Evolutionary conservation across 1,140 invertebrate species (phyloP).

Genomic region (Drosophila bipectinata): DNA sequence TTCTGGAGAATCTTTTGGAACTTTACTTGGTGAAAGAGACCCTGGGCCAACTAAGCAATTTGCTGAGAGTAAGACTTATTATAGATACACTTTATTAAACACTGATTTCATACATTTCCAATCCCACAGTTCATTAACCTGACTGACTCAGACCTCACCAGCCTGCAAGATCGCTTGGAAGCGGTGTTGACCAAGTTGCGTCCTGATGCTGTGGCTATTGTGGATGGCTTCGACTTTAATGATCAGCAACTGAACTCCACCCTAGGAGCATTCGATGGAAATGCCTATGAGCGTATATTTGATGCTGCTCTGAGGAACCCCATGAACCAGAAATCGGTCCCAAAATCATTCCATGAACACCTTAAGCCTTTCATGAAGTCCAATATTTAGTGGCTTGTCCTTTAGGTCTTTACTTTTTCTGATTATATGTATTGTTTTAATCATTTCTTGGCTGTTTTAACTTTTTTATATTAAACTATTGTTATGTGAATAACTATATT

Average conservation of each 20-base stretch:
- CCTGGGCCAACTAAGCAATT: conserved; percentile 88
- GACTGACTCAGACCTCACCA: conserved; percentile 86
- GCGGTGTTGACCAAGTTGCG: conserved; percentile 88
- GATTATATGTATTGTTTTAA: neutral
- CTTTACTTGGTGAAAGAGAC: conserved; percentile 91
- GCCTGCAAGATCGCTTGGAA: conserved; percentile 89
- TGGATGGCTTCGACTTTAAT: conserved; percentile 94
- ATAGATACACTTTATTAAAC: neutral
- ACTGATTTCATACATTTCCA: conserved; percentile 62
- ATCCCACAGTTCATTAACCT: conserved; percentile 87
- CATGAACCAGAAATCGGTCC: conserved; percentile 91
- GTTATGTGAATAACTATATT: conserved; percentile 13
- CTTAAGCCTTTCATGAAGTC: conserved; percentile 91
- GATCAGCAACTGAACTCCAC: conserved; percentile 92
- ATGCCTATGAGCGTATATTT: conserved; percentile 94
- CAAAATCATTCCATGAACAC: conserved; percentile 89
- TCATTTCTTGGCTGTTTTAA: neutral
- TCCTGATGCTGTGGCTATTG: conserved; percentile 93
- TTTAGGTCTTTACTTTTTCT: neutral
- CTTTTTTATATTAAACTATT: neutral
- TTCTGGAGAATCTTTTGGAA: conserved; percentile 89
- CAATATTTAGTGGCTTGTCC: conserved; percentile 9
- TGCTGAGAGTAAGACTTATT: conserved; percentile 88
- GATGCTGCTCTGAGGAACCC: conserved; percentile 93
- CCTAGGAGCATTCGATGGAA: conserved; percentile 94